Percentiles rank a stretch among this genome's conserved stretches.
These are phyloP conservation scores for Empis stercorea DNA, from an alignment of 2,888 invertebrate species.

Conservation along the genomic window DNA sequence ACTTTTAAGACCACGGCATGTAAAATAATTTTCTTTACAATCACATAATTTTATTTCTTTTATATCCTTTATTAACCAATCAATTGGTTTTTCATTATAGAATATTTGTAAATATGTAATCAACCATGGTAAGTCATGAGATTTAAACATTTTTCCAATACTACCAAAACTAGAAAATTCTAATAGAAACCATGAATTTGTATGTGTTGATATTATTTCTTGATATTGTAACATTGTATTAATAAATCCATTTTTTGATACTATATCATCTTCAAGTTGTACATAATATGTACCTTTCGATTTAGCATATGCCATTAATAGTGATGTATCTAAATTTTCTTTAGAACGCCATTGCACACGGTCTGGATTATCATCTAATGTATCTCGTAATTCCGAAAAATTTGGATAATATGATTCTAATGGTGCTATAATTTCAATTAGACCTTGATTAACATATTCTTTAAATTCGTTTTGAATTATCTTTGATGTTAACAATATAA, in stretches of 20 bases:
- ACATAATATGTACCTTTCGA: slow-evolving; percentile 15
- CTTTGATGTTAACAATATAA: slow-evolving; percentile 5
- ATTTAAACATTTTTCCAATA: no score
- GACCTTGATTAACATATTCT: slow-evolving; percentile 10
- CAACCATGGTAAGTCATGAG: slow-evolving; percentile 9
- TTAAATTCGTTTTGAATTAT: slow-evolving; percentile 1
- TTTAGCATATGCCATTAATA: slow-evolving; percentile 16
- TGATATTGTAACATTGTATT: slow-evolving; percentile 8
- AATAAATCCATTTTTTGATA: slow-evolving; percentile 3
- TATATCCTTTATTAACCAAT: slow-evolving; percentile 15
- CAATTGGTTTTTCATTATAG: slow-evolving; percentile 16
- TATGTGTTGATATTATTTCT: neutral
- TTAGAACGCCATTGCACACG: slow-evolving; percentile 15
- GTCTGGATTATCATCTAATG: slow-evolving; percentile 8
- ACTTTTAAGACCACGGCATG: no score
- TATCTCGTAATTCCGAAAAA: slow-evolving; percentile 10
- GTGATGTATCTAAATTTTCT: slow-evolving; percentile 18
- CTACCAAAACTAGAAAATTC: no score
- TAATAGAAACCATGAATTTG: no score
- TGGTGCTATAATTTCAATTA: slow-evolving; percentile 18
- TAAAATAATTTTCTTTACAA: no score
- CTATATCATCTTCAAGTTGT: slow-evolving; percentile 17
- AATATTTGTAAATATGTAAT: slow-evolving; percentile 12
- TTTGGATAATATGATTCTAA: slow-evolving; percentile 14
- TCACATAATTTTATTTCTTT: no score